Evolutionary conservation across 1,140 invertebrate genomes (phyloP).

Genomic region (Ruditapes philippinarum): DNA sequence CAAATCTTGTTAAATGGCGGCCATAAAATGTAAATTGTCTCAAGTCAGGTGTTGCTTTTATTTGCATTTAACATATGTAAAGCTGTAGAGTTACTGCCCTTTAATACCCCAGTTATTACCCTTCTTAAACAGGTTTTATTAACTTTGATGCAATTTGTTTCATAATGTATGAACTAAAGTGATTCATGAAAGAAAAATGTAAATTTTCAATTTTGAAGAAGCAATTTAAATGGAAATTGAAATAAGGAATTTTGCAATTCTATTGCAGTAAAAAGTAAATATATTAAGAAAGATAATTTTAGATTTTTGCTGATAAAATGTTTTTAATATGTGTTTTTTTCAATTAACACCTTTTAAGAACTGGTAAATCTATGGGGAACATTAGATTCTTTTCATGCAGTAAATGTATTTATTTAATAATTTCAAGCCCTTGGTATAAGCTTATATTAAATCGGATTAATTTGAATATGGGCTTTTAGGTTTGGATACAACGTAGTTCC

Average conservation of each 20-base stretch:
- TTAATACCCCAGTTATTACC: constrained; percentile 4
- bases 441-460: not conserved
- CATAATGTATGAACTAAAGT: no score
- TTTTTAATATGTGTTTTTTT: no score
- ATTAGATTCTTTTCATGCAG: no score
- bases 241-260: no score
- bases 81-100: constrained; percentile 15
- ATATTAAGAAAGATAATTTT: no score
- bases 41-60: constrained; percentile 22
- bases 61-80: constrained; percentile 25
- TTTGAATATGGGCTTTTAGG: not conserved
- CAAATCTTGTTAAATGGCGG: constrained; percentile 27
- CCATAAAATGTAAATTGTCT: constrained; percentile 41
- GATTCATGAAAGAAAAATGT: no score
- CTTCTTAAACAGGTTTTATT: not conserved
- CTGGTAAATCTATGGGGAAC: no score
- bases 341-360: not conserved
- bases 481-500: not conserved
- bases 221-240: no score
- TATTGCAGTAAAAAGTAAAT: no score
- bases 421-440: not conserved
- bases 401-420: no score
- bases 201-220: no score
- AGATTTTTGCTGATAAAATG: no score
- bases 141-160: not conserved